A percentile compares a stretch with the other conserved stretches of the same genome.
phyloP scores from a whole-genome alignment of 2,113 vertebrate genomes.

The Prolemur simus region DNA sequence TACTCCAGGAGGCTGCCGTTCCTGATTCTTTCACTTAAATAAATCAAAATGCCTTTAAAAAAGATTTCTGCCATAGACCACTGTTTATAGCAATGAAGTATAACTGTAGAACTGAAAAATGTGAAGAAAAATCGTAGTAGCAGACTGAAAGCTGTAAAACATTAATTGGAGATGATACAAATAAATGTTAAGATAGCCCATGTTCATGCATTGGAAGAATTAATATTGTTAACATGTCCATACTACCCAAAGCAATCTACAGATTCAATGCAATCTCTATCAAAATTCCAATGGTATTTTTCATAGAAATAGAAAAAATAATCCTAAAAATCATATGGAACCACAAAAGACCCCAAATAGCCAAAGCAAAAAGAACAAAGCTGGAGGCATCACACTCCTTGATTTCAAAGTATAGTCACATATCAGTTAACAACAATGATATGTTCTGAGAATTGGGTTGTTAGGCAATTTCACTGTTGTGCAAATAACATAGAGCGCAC shows the following conservation, averaged over 20 bases:
- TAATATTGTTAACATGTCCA: background rate
- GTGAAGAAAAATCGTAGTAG: background rate
- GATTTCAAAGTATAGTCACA: background rate
- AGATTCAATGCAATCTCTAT: background rate
- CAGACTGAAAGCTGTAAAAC: background rate
- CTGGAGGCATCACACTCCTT: background rate
- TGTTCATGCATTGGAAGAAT: background rate
- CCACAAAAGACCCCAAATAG: background rate
- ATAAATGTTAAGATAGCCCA: background rate
- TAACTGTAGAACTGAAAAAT: background rate
- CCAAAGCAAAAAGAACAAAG: background rate
- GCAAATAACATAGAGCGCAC: background rate
- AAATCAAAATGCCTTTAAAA: background rate
- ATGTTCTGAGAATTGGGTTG: background rate
- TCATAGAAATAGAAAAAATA: background rate
- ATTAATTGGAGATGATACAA: background rate
- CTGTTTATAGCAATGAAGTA: background rate
- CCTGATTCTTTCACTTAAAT: background rate
- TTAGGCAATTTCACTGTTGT: background rate
- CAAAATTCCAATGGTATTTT: background rate
- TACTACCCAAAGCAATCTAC: background rate
- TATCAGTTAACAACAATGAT: background rate
- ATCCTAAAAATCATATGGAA: background rate
- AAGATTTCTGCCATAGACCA: background rate
- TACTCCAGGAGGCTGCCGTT: background rate